These are phyloP conservation scores for Hermatobates lingyangjiaoensis DNA, from an alignment of 1,140 invertebrate species.

Conservation along the genomic window DNA sequence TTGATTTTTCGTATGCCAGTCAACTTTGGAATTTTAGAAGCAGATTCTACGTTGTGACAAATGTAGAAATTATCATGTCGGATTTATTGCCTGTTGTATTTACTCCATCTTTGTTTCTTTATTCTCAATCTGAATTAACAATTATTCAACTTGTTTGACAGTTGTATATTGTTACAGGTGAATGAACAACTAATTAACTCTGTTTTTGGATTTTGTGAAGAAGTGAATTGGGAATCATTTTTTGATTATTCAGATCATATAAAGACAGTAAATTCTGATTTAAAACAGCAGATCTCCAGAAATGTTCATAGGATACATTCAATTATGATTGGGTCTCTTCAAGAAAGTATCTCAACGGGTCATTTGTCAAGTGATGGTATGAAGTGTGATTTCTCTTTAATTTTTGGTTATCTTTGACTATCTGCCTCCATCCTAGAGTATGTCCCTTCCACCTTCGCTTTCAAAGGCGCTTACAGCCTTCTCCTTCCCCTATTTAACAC, in stretches of 20 bases:
- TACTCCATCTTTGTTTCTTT: neutral
- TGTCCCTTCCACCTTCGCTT: neutral
- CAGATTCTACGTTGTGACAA: neutral
- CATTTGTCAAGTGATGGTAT: no score
- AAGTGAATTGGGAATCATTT: slow-evolving; percentile 20
- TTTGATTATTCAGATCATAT: slow-evolving; percentile 31
- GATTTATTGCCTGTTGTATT: neutral
- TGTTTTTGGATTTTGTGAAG: slow-evolving; percentile 32
- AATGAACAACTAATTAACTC: slow-evolving; percentile 37
- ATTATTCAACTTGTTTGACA: neutral
- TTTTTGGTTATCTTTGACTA: no score
- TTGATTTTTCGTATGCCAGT: no score
- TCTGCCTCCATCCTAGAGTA: slow-evolving; percentile 18
- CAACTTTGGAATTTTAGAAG: no score
- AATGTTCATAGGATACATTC: slow-evolving; percentile 28
- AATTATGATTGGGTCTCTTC: slow-evolving; percentile 22
- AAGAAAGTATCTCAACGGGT: slow-evolving; percentile 11
- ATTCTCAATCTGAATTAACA: neutral
- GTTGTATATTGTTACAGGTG: slow-evolving; percentile 16
- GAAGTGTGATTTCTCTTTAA: no score
- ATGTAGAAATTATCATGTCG: neutral
- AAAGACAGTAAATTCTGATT: slow-evolving; percentile 22
- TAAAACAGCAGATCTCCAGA: slow-evolving; percentile 25
- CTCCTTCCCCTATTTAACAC: neutral
- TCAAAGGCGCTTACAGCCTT: neutral